Percentiles rank a stretch among this genome's conserved stretches.
These are phyloP conservation scores for Clanis bilineata DNA, from an alignment of 2,888 invertebrate species.

Conservation along the genomic window DNA sequence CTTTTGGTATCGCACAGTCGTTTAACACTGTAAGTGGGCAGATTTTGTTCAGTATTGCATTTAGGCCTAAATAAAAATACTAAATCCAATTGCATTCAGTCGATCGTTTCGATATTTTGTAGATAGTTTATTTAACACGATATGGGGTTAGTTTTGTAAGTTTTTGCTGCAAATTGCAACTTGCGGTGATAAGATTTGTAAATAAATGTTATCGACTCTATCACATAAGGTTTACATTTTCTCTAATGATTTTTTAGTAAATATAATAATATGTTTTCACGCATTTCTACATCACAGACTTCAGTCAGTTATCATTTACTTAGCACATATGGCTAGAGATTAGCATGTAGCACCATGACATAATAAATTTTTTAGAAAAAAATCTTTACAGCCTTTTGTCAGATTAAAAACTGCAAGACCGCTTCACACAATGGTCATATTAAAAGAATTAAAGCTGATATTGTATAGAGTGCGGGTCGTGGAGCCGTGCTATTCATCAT, in stretches of 20 bases:
- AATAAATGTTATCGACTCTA: too few relatives aligned
- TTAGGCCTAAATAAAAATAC: conserved; percentile 75
- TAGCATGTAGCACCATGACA: too few relatives aligned
- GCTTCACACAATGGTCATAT: conserved; percentile 11
- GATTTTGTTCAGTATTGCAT: conserved; percentile 73
- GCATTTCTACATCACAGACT: too few relatives aligned
- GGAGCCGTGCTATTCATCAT: conserved; percentile 52
- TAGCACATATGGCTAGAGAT: too few relatives aligned
- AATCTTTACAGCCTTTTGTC: background rate
- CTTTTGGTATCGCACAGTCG: conserved; percentile 47
- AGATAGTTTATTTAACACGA: background rate
- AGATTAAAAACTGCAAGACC: conserved; percentile 12
- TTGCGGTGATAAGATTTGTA: too few relatives aligned
- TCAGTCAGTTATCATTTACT: too few relatives aligned
- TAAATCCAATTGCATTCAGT: conserved; percentile 20
- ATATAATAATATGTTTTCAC: too few relatives aligned
- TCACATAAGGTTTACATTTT: too few relatives aligned
- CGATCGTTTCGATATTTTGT: conserved; percentile 6
- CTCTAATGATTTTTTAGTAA: too few relatives aligned
- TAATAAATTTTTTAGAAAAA: too few relatives aligned
- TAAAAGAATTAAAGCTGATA: conserved; percentile 7
- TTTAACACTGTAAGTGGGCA: conserved; percentile 79
- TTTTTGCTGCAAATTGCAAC: too few relatives aligned
- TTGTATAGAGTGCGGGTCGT: conserved; percentile 6
- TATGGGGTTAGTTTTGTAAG: too few relatives aligned